Base-by-base conservation (phyloP, 2,113 vertebrate species). In the Ochotona curzoniae region DNA sequence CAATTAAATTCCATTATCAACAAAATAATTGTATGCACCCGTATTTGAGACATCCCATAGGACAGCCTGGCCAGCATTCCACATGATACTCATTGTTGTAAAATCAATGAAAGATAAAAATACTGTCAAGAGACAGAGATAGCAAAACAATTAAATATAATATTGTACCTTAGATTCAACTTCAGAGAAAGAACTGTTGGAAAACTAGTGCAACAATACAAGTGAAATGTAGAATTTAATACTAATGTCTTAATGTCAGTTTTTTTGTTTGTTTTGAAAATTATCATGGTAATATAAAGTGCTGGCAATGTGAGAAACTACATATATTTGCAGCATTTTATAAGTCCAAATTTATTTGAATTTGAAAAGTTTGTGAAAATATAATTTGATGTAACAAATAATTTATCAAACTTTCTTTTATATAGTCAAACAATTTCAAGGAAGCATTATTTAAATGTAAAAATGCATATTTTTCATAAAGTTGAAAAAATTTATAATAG, bases 261-360 rank as follows among this genome's bases (percentile, higher is more conserved):
- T 74, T 85, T 4, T 76, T 89, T n/a, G n/a, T n/a, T 20, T 54
- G 12, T 84, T 76, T 92, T 69, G 28, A 78, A 70, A 26, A 44
- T 85, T 61, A 35, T 21, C 73, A 15, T 54, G 11, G 9, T 57
- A 26, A 32, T 26, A 8, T 54, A 32, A 78, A 17, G 49, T 44
- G 1, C 71, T 90, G 81, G 26, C 9, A 78, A 9, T 86, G 26
- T 12, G 28, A 8, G 20, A 18, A 82, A 38, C 17, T 79, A 12
- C 4, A 6, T 20, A 66, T 81, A 30, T 87, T 75, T 78, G 14
- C 0, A 74, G 60, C 26, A 78, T 83, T 94, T 69, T 83, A 0
- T n/a, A 54, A 83, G 32, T 78, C 66, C 81, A 89, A 91, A 95
- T 57, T 73, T 84, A 74, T 82, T 67, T 21, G 30, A 84, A 89